These are phyloP conservation scores for Drosophila quinaria DNA, from an alignment of 2,888 invertebrate species.

Conservation along the genomic window DNA sequence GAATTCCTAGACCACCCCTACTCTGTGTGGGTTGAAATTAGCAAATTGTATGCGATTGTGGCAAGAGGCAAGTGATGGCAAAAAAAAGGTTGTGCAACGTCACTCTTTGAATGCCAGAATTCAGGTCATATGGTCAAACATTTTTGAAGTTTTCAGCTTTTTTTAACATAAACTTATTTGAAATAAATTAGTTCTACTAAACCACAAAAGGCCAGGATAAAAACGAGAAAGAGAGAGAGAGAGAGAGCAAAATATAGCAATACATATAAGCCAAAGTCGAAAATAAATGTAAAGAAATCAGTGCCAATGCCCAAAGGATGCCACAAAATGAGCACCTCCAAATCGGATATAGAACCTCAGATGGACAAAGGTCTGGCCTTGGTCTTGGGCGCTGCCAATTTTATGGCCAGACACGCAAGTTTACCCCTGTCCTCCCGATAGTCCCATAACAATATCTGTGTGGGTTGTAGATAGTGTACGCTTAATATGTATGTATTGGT, in stretches of 20 bases:
- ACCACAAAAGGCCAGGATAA: slow-evolving; percentile 57
- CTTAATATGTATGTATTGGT: slow-evolving; percentile 31
- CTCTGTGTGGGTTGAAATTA: slow-evolving; percentile 68
- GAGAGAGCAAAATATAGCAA: too few species aligned
- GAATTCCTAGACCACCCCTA: slow-evolving; percentile 14
- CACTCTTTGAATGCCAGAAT: slow-evolving; percentile 54
- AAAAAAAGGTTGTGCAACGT: slow-evolving; percentile 30
- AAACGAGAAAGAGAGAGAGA: neutral
- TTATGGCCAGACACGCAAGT: slow-evolving; percentile 79
- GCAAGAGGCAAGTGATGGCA: slow-evolving; percentile 39
- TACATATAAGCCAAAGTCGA: slow-evolving; percentile 45
- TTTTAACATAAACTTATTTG: slow-evolving; percentile 57
- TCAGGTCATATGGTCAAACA: slow-evolving; percentile 70
- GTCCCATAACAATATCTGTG: slow-evolving; percentile 16
- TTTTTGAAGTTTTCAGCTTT: slow-evolving; percentile 26
- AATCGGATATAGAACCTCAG: slow-evolving; percentile 41
- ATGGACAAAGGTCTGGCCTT: slow-evolving; percentile 67
- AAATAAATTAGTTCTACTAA: slow-evolving; percentile 78
- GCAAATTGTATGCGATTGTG: slow-evolving; percentile 81
- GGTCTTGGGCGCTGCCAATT: slow-evolving; percentile 58
- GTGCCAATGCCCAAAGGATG: slow-evolving; percentile 77
- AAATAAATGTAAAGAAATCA: slow-evolving; percentile 78
- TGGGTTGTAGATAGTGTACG: slow-evolving; percentile 7
- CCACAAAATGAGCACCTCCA: slow-evolving; percentile 53
- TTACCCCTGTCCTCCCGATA: slow-evolving; percentile 25